A percentile compares a stretch with the other conserved stretches of the same genome.
Conservation (phyloP, 2,113 vertebrate genomes). For the Tor tambroides region DNA sequence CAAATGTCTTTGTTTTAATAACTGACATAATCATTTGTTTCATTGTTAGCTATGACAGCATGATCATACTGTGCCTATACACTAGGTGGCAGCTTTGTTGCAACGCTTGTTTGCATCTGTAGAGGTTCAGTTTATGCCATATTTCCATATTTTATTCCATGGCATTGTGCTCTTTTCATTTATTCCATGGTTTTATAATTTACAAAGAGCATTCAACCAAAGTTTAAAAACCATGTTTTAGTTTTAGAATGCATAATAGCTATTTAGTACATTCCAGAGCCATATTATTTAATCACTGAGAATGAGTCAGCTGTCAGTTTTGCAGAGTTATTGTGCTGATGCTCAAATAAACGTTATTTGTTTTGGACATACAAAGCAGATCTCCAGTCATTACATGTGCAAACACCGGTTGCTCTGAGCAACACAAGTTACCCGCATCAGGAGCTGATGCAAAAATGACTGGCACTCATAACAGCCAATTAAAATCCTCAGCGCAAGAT, state of each 20-base stretch:
- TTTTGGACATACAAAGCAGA: conserved; percentile 9
- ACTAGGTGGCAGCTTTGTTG: conserved; percentile 48
- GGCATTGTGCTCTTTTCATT: background rate
- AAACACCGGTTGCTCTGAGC: conserved; percentile 13
- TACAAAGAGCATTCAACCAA: background rate
- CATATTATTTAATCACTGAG: background rate
- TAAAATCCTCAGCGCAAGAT: background rate
- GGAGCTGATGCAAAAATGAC: conserved; percentile 8
- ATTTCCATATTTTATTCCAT: background rate
- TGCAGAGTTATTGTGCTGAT: background rate
- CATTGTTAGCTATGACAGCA: background rate
- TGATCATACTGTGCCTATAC: background rate
- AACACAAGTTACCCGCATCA: background rate
- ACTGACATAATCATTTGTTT: conserved; percentile 14
- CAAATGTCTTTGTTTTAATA: conserved; percentile 13
- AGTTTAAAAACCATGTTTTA: conserved; percentile 2
- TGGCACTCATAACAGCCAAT: conserved; percentile 40
- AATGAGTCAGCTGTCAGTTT: background rate
- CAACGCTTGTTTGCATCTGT: background rate
- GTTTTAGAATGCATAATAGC: background rate
- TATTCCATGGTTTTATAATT: background rate
- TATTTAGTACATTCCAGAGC: background rate
- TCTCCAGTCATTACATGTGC: background rate
- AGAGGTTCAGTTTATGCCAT: background rate
- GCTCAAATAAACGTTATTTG: conserved; percentile 44